These are phyloP conservation scores for Drosophila putrida DNA, from an alignment of 2,888 invertebrate species.

Conservation along the genomic window DNA sequence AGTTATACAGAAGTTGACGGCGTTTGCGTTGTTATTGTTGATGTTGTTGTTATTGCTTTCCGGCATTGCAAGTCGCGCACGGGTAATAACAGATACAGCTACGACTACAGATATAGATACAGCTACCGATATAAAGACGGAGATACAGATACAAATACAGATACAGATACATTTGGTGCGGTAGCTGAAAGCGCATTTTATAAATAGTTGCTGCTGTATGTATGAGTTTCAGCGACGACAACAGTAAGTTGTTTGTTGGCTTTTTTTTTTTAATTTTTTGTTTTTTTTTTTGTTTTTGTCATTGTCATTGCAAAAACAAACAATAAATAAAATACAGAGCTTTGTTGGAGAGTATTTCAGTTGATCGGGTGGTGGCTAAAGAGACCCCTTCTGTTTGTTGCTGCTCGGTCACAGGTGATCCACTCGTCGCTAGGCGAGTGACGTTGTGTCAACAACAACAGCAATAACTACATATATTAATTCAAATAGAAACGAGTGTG, in stretches of 20 bases:
- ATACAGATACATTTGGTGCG: conserved; percentile 52
- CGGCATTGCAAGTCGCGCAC: conserved; percentile 70
- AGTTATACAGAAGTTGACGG: conserved; percentile 57
- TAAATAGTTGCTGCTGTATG: conserved; percentile 73
- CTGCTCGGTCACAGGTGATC: conserved; percentile 18
- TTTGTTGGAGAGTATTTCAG: conserved; percentile 11
- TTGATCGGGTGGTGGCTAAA: not conserved
- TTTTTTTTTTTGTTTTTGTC: too few species aligned
- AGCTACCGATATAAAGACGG: conserved; percentile 23
- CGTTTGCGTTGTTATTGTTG: conserved; percentile 23
- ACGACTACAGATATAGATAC: conserved; percentile 28
- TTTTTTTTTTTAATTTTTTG: conserved; percentile 18
- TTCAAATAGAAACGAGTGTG: conserved; percentile 23
- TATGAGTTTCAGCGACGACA: conserved; percentile 35
- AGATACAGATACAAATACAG: conserved; percentile 20
- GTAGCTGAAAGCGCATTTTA: conserved; percentile 75
- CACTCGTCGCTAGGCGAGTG: conserved; percentile 24
- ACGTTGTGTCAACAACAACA: conserved; percentile 13
- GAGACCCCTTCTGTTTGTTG: conserved; percentile 4
- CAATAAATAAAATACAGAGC: conserved; percentile 55
- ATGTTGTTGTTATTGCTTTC: conserved; percentile 61
- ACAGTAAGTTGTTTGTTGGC: conserved; percentile 64
- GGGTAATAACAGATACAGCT: conserved; percentile 36
- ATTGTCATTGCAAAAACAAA: conserved; percentile 65
- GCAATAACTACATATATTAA: conserved; percentile 16